phyloP scores from a whole-genome alignment of 2,113 vertebrate species.

The Ageneiosus marmoratus region DNA sequence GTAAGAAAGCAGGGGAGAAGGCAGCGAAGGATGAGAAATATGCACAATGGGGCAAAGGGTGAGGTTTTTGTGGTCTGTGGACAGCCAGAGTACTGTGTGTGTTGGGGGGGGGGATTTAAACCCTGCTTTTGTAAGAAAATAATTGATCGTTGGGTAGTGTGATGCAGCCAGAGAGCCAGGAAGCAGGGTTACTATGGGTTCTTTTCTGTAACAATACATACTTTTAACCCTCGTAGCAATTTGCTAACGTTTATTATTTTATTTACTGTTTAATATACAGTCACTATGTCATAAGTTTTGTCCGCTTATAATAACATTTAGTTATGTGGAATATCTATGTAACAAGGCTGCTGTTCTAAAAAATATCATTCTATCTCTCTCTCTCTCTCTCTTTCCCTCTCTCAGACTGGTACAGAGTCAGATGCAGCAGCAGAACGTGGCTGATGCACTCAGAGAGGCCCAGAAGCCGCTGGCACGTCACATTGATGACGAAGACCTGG shows the following conservation, averaged over 20 bases:
- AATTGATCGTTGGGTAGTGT: not conserved
- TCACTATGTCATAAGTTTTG: not conserved
- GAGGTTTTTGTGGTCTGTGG: slow-evolving; percentile 46
- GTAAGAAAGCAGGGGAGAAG: slow-evolving; percentile 77
- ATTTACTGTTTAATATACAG: not conserved
- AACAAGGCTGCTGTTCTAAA: not conserved
- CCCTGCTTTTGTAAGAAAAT: not conserved
- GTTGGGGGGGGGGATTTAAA: too few species aligned
- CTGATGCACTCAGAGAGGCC: slow-evolving; percentile 84
- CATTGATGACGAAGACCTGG: slow-evolving; percentile 88
- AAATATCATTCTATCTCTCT: not conserved
- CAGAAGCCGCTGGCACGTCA: slow-evolving; percentile 92
- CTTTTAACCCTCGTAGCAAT: not conserved
- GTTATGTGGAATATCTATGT: not conserved
- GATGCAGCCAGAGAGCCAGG: not conserved
- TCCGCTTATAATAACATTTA: not conserved
- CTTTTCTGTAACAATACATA: not conserved
- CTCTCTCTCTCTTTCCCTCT: not conserved
- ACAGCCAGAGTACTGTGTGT: not conserved
- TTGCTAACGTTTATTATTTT: not conserved
- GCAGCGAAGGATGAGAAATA: slow-evolving; percentile 85
- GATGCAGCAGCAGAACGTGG: slow-evolving; percentile 87
- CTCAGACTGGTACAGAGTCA: slow-evolving; percentile 82
- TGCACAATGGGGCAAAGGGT: slow-evolving; percentile 94
- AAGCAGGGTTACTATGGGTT: not conserved